Evolutionary conservation across 2,888 invertebrate species (phyloP), one percentile per base, ranked within the genome.

Genomic region (Disparrhopalites patrizii): DNA sequence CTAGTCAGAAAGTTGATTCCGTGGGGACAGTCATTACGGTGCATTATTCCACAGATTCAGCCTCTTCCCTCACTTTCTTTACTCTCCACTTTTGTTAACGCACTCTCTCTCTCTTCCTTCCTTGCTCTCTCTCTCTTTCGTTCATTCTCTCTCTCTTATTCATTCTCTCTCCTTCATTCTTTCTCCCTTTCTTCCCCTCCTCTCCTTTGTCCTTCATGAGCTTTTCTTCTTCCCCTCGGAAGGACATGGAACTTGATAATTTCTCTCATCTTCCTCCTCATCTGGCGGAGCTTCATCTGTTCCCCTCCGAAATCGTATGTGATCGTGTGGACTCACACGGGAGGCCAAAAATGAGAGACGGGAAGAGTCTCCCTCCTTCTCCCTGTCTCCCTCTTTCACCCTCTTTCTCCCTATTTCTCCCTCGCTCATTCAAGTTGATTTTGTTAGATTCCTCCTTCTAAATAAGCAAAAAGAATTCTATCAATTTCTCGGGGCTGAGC

Each of bases 21-120:
- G 30, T 55, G 43, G 67, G 67, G 67, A 64, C 63, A 64, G 33
- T 67, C 67, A 67, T 67, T 67, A 67, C 67, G 31, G 33, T 63
- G 38, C 64, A 66, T 66, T 66, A 62, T 54, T 50, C 52, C 54
- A 52, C 10, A 47, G 27, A 60, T 33, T 13, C 18, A 23, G 25
- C 15, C 57, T 38, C 5, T 30, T 18, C 25, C 10, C n/a, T 51
- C 51, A 10, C 3, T 10, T n/a, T 10, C 30, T 56, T 18, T 36
- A 33, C 25, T 20, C 23, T 28, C 20, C 30, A n/a, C 43, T 4
- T 5, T 43, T 43, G 43, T 43, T n/a, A n/a, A n/a, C n/a, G n/a
- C n/a, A n/a, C n/a, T n/a, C n/a, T n/a, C n/a, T n/a, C n/a, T n/a
- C n/a, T n/a, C n/a, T n/a, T n/a, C n/a, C n/a, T n/a, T n/a, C n/a